Conservation (phyloP, 1,140 invertebrate genomes). For the Danaus melanippus region DNA sequence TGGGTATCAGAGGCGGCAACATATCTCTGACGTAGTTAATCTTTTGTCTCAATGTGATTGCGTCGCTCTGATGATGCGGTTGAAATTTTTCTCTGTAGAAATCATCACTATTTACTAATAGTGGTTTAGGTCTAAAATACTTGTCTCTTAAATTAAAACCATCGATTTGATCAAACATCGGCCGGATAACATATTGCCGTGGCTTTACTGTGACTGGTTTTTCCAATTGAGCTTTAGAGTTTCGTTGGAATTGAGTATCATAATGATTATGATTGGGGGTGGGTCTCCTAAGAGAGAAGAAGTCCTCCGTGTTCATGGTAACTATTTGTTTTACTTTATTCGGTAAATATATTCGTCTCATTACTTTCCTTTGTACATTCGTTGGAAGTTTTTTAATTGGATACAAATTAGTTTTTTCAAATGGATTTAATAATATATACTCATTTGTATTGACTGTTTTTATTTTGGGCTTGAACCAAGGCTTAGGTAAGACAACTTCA, state of each 20-base stretch:
- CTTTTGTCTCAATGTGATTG: constrained; percentile 24
- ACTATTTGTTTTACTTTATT: constrained; percentile 25
- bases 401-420: constrained; percentile 31
- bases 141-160: constrained; percentile 10
- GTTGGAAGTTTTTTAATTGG: constrained; percentile 20
- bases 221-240: constrained; percentile 11
- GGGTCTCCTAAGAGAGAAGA: constrained; percentile 28
- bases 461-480: no score
- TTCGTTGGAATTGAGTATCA: neutral
- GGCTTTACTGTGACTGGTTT: constrained; percentile 10
- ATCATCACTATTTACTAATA: constrained; percentile 19
- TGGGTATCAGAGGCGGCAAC: constrained; percentile 6
- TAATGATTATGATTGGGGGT: constrained; percentile 10
- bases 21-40: constrained; percentile 24
- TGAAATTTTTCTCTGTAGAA: constrained; percentile 28
- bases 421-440: constrained; percentile 20
- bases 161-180: constrained; percentile 26
- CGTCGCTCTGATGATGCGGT: constrained; percentile 15
- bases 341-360: constrained; percentile 26
- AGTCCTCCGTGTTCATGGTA: constrained; percentile 34
- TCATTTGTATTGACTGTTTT: neutral
- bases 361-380: constrained; percentile 22
- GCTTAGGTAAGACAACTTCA: no score
- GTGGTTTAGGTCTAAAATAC: constrained; percentile 24
- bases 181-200: constrained; percentile 24